These are phyloP conservation scores for Arrhamphus sclerolepis DNA, from an alignment of 2,797 vertebrate genomes.

Conservation along the genomic window DNA sequence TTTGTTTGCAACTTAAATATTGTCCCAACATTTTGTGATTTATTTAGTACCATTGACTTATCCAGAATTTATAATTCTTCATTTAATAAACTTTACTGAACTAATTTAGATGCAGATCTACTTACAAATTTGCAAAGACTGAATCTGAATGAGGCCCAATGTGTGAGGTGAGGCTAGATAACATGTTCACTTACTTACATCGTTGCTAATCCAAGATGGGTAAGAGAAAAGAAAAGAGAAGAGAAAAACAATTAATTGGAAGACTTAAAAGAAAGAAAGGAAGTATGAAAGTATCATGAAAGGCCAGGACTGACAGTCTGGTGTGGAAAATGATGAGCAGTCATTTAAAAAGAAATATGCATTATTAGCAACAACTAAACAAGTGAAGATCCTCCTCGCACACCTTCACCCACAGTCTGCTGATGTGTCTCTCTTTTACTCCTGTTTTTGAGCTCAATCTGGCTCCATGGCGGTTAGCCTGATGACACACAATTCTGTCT, in stretches of 20 bases:
- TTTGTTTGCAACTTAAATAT: no score
- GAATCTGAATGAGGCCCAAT: no score
- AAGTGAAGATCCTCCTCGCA: neutral
- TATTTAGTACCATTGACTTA: no score
- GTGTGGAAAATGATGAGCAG: neutral
- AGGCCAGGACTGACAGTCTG: neutral
- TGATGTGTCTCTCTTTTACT: slow-evolving; percentile 31
- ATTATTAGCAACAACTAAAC: neutral
- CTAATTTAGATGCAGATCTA: no score
- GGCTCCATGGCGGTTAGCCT: slow-evolving; percentile 46
- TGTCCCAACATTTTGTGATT: no score
- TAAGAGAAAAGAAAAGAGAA: neutral
- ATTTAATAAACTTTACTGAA: no score
- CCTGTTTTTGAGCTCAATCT: slow-evolving; percentile 35
- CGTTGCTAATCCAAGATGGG: no score
- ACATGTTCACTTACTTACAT: no score
- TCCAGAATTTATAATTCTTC: no score
- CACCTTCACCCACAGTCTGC: slow-evolving; percentile 2
- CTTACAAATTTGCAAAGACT: no score
- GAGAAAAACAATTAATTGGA: neutral
- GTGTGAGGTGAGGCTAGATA: no score
- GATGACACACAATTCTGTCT: slow-evolving; percentile 77
- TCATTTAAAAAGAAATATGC: neutral
- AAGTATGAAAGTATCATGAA: neutral
- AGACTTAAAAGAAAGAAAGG: neutral